A percentile compares a stretch with the other conserved stretches of the same genome.
Evolutionary conservation across 1,140 invertebrate species (phyloP).

Genomic region (Dendroctonus valens): DNA sequence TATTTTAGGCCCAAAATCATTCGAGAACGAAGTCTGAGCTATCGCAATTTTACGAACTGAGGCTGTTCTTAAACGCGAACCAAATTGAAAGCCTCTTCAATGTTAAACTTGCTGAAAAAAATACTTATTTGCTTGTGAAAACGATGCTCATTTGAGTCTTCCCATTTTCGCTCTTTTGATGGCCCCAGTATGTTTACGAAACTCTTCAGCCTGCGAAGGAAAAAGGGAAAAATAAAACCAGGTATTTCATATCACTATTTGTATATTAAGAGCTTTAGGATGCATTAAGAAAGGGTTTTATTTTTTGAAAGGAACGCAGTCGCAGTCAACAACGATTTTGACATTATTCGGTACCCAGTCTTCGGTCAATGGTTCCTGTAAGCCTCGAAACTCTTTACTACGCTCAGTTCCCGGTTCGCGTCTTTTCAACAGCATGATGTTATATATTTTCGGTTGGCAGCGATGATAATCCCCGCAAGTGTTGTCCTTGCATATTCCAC

Average conservation of each 20-base stretch:
- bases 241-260: neutral
- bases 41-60: too few species aligned
- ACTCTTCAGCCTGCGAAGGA: too few species aligned
- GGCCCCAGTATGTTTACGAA: too few species aligned
- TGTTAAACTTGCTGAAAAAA: too few species aligned
- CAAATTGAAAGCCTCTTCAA: too few species aligned
- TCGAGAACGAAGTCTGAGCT: too few species aligned
- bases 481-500: constrained; percentile 8
- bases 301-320: neutral
- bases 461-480: constrained; percentile 3
- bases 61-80: too few species aligned
- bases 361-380: neutral
- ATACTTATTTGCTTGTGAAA: too few species aligned
- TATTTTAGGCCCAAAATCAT: too few species aligned
- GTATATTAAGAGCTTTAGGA: neutral
- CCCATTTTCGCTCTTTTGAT: too few species aligned
- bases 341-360: constrained; percentile 5
- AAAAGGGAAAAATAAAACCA: neutral
- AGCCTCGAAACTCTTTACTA: neutral
- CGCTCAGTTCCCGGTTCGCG: neutral
- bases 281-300: neutral
- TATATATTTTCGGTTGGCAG: constrained; percentile 11
- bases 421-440: constrained; percentile 3
- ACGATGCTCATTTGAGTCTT: too few species aligned
- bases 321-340: constrained; percentile 4